A percentile compares a stretch with the other conserved stretches of the same genome.
Conservation (phyloP, 2,113 vertebrate species). For the Chlorodrepanis virens region DNA sequence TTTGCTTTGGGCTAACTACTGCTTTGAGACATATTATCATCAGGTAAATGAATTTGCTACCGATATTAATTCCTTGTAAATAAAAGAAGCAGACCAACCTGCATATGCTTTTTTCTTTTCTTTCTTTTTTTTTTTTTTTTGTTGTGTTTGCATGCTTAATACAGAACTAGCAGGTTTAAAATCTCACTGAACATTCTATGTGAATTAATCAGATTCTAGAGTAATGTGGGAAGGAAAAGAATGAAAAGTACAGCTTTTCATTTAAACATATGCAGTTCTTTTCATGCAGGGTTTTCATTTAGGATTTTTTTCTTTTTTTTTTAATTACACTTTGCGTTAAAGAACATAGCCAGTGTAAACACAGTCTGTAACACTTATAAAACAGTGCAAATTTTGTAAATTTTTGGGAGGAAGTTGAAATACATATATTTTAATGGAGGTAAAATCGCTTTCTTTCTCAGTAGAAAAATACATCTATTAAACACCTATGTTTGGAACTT, state of each 20-base stretch:
- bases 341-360: constrained; percentile 74
- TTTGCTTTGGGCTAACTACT: constrained; percentile 50
- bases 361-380: constrained; percentile 71
- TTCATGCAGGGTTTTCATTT: constrained; percentile 72
- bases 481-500: constrained; percentile 45
- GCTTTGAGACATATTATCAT: constrained; percentile 40
- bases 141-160: constrained; percentile 71
- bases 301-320: constrained; percentile 1
- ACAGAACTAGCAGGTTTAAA: constrained; percentile 72
- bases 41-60: constrained; percentile 58
- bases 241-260: constrained; percentile 72
- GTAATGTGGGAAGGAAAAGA: constrained; percentile 67
- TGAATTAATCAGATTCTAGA: constrained; percentile 66
- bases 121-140: not conserved
- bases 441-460: constrained; percentile 61
- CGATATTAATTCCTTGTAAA: constrained; percentile 59
- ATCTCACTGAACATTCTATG: constrained; percentile 67
- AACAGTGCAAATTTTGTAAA: constrained; percentile 68
- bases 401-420: constrained; percentile 59
- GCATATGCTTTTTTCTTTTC: not conserved
- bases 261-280: constrained; percentile 63
- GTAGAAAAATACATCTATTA: constrained; percentile 68
- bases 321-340: constrained; percentile 69
- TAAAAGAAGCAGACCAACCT: constrained; percentile 72
- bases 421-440: constrained; percentile 56